Evolutionary conservation across 2,888 invertebrate species (phyloP), one percentile per base, ranked within the genome.

Genomic region (Hirtodrosophila confusa): DNA sequence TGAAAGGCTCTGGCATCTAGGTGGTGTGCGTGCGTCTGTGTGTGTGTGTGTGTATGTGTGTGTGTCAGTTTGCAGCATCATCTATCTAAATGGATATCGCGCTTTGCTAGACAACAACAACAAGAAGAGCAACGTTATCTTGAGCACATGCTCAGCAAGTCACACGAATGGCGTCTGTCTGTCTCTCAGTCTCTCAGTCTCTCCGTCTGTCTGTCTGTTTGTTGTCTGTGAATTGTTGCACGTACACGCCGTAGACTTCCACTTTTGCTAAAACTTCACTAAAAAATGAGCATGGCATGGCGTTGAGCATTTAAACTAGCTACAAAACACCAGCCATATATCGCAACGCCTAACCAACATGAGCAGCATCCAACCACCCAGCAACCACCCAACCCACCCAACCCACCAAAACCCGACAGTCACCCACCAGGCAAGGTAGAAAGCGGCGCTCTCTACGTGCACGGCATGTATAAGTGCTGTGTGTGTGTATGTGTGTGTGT

Each of bases 261-360:
- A 54, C 74, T 83, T 79, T 50, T 55, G 86, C 86, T 86, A 86
- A 84, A 84, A 84, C 84, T 84, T 88, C 84, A 84, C 86, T 84
- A 84, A 84, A 84, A 84, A 84, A 84, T 88, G 84, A 88, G 84
- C 80, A 75, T 75, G 72, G 80, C 88, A 88, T 55, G 73, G 84
- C 84, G 84, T 86, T 83, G 88, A 88, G 84, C 84, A 84, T 84
- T 84, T 84, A 86, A 84, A 84, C 84, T 84, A 84, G 88, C 88
- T 88, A 87, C 82, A 82, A 87, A 87, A 80, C 85, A 85, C 73
- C 85, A 82, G 82, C 64, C 67, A 84, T 62, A 77, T 68, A 72
- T 72, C 72, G 66, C 53, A 75, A 70, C 73, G 43, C 65, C 64
- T 69, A 53, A 50, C 48, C 54, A 58, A 17, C 55, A 53, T 12